Evolutionary conservation across 92 coral and sea anemone species (phyloP), one percentile per base, ranked within the genome.

Genomic region (Galaxea fascicularis): DNA sequence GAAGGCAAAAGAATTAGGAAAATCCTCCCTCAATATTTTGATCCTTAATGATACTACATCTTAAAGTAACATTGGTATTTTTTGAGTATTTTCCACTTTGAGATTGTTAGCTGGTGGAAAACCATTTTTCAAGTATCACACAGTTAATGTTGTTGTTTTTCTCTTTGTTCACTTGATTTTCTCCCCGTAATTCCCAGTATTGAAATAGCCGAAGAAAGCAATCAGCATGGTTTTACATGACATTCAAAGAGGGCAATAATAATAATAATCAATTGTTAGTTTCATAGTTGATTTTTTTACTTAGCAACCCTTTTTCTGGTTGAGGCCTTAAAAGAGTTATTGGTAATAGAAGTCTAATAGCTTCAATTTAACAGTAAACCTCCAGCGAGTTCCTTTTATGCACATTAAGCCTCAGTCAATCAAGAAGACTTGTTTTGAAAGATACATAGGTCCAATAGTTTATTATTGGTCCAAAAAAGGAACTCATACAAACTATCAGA

Each of bases 91-190:
- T 24, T 84, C 88, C 82, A 84, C 76, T 74, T 84, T 84, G 88
- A 84, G 82, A 84, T 84, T 84, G 62, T 84, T 73, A 63, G 74
- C 88, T 84, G 80, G 87, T 83, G 77, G 87, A 83, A 83, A 83
- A 83, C 20, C 87, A 83, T 54, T 83, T 76, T 83, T 83, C 80
- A 53, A 72, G 80, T 83, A 71, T 73, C 67, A 63, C 72, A 83
- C 80, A 72, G 66, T 83, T 73, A 60, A 72, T 82, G 80, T 71
- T 64, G 59, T 79, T 80, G 85, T 69, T 82, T 82, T 67, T 70
- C 86, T 74, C 79, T 74, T 74, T 74, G 79, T 74, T 74, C 79
- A 74, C 79, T 75, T 51, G 66, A 47, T 17, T 27, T 75, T 75
- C 47, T 75, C 67, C 82, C 83, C 72, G 57, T 78, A 73, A 78